Percentiles rank a stretch among this genome's conserved stretches.
Conservation (phyloP, 2,113 vertebrate species). For the Choloepus hoffmanni region DNA sequence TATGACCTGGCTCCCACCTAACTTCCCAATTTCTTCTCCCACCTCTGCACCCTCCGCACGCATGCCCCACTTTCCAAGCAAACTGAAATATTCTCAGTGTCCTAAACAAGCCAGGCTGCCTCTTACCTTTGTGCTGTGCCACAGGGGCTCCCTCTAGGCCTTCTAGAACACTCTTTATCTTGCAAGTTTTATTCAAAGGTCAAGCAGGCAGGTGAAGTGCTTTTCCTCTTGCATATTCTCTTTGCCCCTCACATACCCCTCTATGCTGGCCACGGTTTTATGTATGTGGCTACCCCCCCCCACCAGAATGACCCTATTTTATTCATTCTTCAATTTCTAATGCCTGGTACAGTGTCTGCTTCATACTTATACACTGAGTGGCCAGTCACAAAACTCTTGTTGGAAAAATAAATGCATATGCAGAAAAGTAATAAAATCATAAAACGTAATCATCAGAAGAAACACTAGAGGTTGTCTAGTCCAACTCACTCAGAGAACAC, state of each 20-base stretch:
- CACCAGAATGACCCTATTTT: neutral
- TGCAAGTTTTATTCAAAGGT: neutral
- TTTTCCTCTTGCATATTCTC: neutral
- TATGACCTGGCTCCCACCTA: neutral
- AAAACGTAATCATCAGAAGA: neutral
- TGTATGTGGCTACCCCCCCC: neutral
- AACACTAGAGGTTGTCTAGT: neutral
- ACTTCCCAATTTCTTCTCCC: neutral
- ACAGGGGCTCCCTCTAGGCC: neutral
- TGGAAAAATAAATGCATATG: neutral
- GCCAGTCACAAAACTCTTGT: neutral
- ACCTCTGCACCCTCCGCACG: neutral
- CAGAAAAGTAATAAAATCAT: slow-evolving; percentile 27
- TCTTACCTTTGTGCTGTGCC: neutral
- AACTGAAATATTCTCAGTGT: neutral
- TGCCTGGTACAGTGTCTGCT: neutral
- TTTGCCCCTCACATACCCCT: neutral
- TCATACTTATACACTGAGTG: neutral
- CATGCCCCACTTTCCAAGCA: neutral
- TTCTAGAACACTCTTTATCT: neutral
- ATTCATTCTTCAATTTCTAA: neutral
- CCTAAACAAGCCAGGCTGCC: neutral
- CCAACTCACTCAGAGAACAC: neutral
- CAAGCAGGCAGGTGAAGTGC: neutral
- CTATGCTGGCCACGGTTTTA: neutral